Percentiles rank a stretch among this genome's conserved stretches.
phyloP scores from a whole-genome alignment of 2,113 vertebrate species.

The Lamprotornis superbus region DNA sequence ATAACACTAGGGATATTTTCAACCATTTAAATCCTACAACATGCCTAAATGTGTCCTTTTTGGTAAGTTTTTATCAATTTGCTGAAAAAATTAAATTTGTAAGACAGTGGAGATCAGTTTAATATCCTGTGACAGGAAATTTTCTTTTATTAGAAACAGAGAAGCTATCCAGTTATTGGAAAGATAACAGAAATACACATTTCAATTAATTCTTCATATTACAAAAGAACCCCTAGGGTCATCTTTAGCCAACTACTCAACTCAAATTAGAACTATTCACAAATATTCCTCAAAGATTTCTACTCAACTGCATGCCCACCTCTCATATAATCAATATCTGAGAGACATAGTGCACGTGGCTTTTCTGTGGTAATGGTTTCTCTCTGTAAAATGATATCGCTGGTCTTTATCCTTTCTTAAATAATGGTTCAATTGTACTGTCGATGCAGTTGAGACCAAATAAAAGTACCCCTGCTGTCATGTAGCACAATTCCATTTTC shows the following conservation, averaged over 20 bases:
- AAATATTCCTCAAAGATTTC: neutral
- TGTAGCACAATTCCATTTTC: neutral
- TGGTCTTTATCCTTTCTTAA: neutral
- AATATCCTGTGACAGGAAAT: slow-evolving; percentile 31
- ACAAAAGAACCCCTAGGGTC: slow-evolving; percentile 3
- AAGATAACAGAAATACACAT: slow-evolving; percentile 40
- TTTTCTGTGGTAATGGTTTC: neutral
- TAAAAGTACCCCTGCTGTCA: neutral
- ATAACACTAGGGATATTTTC: neutral
- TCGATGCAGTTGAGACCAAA: neutral
- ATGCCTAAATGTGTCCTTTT: neutral
- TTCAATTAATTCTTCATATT: slow-evolving; percentile 53
- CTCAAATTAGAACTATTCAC: neutral
- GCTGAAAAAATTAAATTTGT: slow-evolving; percentile 1
- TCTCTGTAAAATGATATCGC: neutral
- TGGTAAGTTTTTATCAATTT: neutral
- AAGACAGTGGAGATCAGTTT: neutral
- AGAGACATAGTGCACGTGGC: neutral
- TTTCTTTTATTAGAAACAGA: slow-evolving; percentile 30
- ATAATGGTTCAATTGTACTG: neutral
- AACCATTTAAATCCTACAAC: neutral
- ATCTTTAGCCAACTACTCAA: neutral
- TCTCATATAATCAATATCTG: neutral
- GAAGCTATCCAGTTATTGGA: slow-evolving; percentile 22
- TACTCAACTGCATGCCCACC: neutral